A percentile compares a stretch with the other conserved stretches of the same genome.
These are phyloP conservation scores for Sthenelais limicola DNA, from an alignment of 2,888 invertebrate genomes.

Conservation along the genomic window DNA sequence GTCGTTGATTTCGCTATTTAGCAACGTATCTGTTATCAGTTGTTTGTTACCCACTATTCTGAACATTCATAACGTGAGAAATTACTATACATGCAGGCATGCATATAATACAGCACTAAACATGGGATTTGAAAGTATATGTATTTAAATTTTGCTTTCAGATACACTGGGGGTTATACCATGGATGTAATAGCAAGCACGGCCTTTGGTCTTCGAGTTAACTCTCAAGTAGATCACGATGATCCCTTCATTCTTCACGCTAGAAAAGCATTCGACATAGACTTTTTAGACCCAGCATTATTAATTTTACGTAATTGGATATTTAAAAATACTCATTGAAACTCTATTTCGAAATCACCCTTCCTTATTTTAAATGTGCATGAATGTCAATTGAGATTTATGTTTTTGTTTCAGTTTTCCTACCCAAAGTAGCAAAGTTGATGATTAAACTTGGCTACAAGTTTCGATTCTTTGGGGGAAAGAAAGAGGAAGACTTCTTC, in stretches of 20 bases:
- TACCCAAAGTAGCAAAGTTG: not conserved
- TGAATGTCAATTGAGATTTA: not conserved
- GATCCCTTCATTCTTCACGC: conserved; percentile 41
- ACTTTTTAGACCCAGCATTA: not conserved
- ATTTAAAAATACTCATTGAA: not conserved
- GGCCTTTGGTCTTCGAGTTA: conserved; percentile 44
- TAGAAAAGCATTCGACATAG: conserved; percentile 10
- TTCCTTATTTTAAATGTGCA: not conserved
- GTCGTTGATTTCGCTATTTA: too few species aligned
- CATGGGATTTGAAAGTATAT: too few species aligned
- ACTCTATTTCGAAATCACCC: not conserved
- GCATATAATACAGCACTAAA: too few species aligned
- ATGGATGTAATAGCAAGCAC: conserved; percentile 50
- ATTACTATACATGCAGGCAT: too few species aligned
- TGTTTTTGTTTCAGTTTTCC: not conserved
- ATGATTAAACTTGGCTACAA: not conserved
- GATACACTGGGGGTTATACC: conserved; percentile 40
- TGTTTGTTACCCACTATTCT: too few species aligned
- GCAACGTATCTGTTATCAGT: too few species aligned
- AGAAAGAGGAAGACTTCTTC: not conserved
- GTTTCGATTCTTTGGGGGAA: not conserved
- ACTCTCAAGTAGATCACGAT: conserved; percentile 45
- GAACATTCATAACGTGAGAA: too few species aligned
- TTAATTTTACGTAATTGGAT: not conserved
- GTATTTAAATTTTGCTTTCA: too few species aligned